Conservation (phyloP, 2,113 vertebrate genomes). For the Gambusia affinis region DNA sequence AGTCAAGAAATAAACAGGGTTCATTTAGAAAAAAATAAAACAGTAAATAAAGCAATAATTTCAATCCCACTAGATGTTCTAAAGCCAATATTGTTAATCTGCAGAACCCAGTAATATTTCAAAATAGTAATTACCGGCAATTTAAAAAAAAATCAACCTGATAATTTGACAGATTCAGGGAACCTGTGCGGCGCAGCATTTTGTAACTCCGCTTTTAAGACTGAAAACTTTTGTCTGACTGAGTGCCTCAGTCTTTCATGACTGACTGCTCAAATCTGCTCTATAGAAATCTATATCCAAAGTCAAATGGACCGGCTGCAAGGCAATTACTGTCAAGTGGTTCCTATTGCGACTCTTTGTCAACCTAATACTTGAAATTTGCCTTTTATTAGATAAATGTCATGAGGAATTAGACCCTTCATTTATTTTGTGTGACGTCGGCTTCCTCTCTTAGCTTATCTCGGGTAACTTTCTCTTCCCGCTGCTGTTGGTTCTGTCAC, state of each 20-base stretch:
- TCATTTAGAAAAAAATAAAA: neutral
- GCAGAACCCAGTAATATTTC: neutral
- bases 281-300: constrained; percentile 53
- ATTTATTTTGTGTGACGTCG: constrained; percentile 56
- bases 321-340: constrained; percentile 75
- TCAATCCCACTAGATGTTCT: neutral
- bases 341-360: constrained; percentile 67
- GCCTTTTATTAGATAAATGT: constrained; percentile 75
- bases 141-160: neutral
- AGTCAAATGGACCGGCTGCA: constrained; percentile 45
- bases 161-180: neutral
- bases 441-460: constrained; percentile 7
- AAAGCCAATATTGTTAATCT: no score
- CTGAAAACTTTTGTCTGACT: constrained; percentile 46
- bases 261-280: constrained; percentile 54
- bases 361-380: constrained; percentile 70
- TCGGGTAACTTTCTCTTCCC: constrained; percentile 22
- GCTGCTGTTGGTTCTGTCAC: constrained; percentile 21
- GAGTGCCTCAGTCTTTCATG: constrained; percentile 50
- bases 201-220: constrained; percentile 30
- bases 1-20: neutral
- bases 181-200: constrained; percentile 2
- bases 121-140: neutral
- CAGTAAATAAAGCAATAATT: neutral
- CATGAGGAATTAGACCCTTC: constrained; percentile 70